Evolutionary conservation across 2,113 vertebrate species (phyloP).

Genomic region (Caretta caretta): DNA sequence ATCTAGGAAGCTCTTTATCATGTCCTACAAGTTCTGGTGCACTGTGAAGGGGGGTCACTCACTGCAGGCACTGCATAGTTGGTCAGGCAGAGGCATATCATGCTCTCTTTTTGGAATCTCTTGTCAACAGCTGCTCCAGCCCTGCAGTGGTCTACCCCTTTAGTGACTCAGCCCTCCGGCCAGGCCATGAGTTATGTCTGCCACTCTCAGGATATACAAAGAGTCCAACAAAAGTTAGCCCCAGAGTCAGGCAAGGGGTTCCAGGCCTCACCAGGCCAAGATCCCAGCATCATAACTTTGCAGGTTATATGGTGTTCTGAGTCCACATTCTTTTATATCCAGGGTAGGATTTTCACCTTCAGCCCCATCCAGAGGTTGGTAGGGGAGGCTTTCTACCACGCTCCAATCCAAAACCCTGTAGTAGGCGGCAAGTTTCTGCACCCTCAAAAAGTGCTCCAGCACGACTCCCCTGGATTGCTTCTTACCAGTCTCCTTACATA

Average conservation of each 20-base stretch:
- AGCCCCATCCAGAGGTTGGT: no score
- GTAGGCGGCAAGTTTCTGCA: neutral
- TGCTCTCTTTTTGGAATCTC: neutral
- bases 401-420: no score
- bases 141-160: neutral
- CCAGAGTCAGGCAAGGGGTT: neutral
- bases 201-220: neutral
- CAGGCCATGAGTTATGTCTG: neutral
- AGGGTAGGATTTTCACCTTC: no score
- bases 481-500: neutral
- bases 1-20: accelerated
- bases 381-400: no score
- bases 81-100: neutral
- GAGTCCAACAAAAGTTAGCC: neutral
- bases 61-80: neutral
- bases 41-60: neutral
- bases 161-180: neutral
- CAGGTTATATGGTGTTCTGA: no score
- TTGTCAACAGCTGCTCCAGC: neutral
- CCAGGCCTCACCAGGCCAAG: no score
- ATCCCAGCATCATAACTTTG: no score
- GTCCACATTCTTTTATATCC: no score
- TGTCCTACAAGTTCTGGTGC: accelerated
- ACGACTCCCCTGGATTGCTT: neutral
- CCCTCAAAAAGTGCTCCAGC: neutral